Evolutionary conservation across 2,888 invertebrate species (phyloP), one percentile per base, ranked within the genome.

Genomic region (Tillus elongatus): DNA sequence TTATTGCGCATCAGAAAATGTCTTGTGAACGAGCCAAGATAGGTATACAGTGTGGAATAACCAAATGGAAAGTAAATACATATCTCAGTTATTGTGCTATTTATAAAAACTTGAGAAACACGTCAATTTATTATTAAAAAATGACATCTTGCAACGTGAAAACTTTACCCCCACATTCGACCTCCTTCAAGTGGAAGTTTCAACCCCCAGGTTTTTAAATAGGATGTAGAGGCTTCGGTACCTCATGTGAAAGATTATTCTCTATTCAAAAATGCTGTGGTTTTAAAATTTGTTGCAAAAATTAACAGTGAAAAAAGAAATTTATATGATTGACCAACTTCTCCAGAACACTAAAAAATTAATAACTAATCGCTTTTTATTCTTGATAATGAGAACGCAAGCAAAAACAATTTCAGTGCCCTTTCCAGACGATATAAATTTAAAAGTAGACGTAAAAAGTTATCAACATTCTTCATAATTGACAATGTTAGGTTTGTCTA

Each of bases 1-100:
- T n/a, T n/a, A n/a, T n/a, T n/a, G n/a, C n/a, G n/a, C n/a, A n/a
- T n/a, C n/a, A n/a, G n/a, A n/a, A n/a, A n/a, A n/a, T n/a, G n/a
- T n/a, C n/a, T n/a, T n/a, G n/a, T n/a, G n/a, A n/a, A n/a, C n/a
- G n/a, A n/a, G n/a, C n/a, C n/a, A n/a, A n/a, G n/a, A n/a, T n/a
- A n/a, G n/a, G n/a, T 19, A 19, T 19, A 19, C 24, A 19, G 24
- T 19, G 24, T 19, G 24, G 24, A 19, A 19, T n/a, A 19, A n/a
- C 24, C 24, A 19, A n/a, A 19, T 19, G n/a, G 24, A 19, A 19
- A 8, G n/a, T 8, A 19, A 19, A 8, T 19, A 19, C 6, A 8
- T 19, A 19, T 19, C n/a, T 19, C 24, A 19, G 24, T 19, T 8
- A 19, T 19, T 19, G n/a, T 19, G 24, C 24, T 8, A 8, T 8